phyloP scores from a whole-genome alignment of 2,113 vertebrate species.

The zebrafish (Danio rerio) region GRCz12tu NC_133191.1:51809501-51810000 shows the following conservation, averaged over 20 bases:
- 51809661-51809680: constrained; percentile 72
- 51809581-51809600: no score
- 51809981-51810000: no score
- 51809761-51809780: constrained; percentile 65
- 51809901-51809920: no score
- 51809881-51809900: no score
- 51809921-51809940: no score
- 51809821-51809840: constrained; percentile 73
- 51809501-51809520: no score
- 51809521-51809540: no score
- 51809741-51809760: not conserved
- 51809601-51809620: not conserved
- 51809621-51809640: constrained; percentile 73
- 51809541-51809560: no score
- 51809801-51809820: constrained; percentile 69
- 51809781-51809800: constrained; percentile 70
- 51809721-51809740: not conserved
- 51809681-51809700: constrained; percentile 77
- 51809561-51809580: no score
- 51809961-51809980: no score
- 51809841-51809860: constrained; percentile 70
- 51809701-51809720: not conserved
- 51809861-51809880: not conserved
- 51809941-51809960: no score
- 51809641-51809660: constrained; percentile 68